phyloP scores from a whole-genome alignment of 37 sponge, comb jelly and placozoan species.

The Chondrosia reniformis region DNA sequence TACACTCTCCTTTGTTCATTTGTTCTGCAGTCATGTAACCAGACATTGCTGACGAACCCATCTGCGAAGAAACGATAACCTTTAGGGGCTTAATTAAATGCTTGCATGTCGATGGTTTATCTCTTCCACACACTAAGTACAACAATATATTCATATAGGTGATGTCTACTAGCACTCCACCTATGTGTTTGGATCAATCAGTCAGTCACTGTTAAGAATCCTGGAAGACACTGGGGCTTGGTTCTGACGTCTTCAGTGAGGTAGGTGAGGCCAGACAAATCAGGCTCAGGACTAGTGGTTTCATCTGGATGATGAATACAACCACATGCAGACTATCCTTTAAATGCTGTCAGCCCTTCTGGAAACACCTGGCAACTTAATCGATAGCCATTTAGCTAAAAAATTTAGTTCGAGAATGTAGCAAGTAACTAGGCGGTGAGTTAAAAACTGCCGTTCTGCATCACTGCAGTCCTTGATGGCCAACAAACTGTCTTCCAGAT shows the following conservation, averaged over 20 bases:
- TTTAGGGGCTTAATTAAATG: conserved; percentile 25
- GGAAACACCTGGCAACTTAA: background rate
- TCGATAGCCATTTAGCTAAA: background rate
- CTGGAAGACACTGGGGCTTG: background rate
- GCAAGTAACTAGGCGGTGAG: background rate
- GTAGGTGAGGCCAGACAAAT: background rate
- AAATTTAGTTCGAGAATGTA: background rate
- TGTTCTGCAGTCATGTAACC: conserved; percentile 18
- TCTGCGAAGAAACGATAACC: conserved; percentile 27
- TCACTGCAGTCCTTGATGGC: background rate
- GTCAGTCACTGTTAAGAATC: no score
- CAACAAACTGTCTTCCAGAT: conserved; percentile 12
- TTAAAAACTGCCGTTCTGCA: background rate
- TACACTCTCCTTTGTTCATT: background rate
- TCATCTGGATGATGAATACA: background rate
- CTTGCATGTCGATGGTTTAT: conserved; percentile 19
- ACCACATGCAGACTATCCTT: background rate
- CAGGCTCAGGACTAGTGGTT: background rate
- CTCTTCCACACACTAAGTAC: conserved; percentile 10
- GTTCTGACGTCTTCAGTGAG: background rate
- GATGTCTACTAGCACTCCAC: background rate
- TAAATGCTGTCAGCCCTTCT: background rate
- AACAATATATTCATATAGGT: conserved; percentile 14
- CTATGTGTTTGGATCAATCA: background rate
- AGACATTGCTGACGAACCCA: conserved; percentile 37